These are phyloP conservation scores for Tetraneura akinire DNA, from an alignment of 1,140 invertebrate species.

Conservation along the genomic window DNA sequence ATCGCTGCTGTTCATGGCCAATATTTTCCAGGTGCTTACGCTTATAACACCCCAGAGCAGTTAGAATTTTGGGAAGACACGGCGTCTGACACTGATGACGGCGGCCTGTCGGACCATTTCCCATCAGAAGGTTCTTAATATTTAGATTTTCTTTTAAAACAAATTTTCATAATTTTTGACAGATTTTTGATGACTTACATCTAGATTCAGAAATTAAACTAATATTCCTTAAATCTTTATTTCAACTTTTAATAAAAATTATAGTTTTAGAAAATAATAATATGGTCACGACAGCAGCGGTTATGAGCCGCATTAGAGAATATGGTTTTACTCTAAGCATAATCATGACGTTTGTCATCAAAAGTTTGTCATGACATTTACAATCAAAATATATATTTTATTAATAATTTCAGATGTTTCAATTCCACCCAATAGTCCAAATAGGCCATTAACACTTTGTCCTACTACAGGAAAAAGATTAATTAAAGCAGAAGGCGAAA, in stretches of 20 bases:
- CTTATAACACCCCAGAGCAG: conserved; percentile 46
- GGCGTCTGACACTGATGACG: conserved; percentile 48
- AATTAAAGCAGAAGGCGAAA: conserved; percentile 68
- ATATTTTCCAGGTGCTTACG: conserved; percentile 51
- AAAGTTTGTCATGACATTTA: conserved; percentile 43
- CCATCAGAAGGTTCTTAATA: conserved; percentile 48
- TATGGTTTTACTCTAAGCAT: conserved; percentile 3
- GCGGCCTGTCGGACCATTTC: conserved; percentile 50
- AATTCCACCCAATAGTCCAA: conserved; percentile 67
- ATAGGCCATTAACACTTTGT: conserved; percentile 69
- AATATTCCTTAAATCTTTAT: neutral
- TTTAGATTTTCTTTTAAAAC: conserved; percentile 41
- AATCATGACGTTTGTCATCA: conserved; percentile 50
- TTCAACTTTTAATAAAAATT: conserved; percentile 10
- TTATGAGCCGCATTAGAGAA: conserved; percentile 17
- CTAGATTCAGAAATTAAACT: conserved; percentile 32
- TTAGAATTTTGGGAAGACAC: conserved; percentile 51
- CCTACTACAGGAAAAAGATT: conserved; percentile 70
- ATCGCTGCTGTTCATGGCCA: conserved; percentile 51
- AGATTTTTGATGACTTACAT: conserved; percentile 51
- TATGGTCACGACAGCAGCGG: conserved; percentile 49
- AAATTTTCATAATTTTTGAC: conserved; percentile 43
- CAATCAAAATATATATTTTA: conserved; percentile 16
- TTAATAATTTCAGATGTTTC: conserved; percentile 53
- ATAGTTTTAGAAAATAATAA: neutral